Evolutionary conservation across 2,888 invertebrate species (phyloP).

Genomic region (Cenopis cana): DNA sequence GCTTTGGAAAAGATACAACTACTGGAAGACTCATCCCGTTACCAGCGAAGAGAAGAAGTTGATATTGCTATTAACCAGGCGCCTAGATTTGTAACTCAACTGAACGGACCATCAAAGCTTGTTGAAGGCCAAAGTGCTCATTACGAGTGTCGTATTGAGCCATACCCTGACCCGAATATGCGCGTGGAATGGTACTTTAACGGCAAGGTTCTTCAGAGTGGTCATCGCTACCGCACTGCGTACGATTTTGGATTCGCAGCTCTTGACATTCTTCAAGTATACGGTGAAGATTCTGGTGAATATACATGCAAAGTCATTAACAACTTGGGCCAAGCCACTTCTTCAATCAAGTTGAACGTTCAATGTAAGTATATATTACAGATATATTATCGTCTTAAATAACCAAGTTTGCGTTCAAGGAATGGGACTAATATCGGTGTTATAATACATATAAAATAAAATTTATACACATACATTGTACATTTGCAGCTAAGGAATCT

Average conservation of each 20-base stretch:
- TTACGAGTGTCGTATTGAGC: conserved; percentile 96
- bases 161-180: conserved; percentile 94
- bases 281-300: conserved; percentile 97
- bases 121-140: conserved; percentile 96
- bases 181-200: conserved; percentile 98
- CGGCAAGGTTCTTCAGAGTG: conserved; percentile 93
- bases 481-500: conserved; percentile 89
- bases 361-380: conserved; percentile 87
- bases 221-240: conserved; percentile 96
- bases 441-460: neutral
- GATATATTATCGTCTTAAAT: too few species aligned
- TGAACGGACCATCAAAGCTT: conserved; percentile 94
- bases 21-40: conserved; percentile 92
- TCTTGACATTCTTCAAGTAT: conserved; percentile 96
- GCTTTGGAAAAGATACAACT: conserved; percentile 94
- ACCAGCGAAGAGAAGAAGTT: conserved; percentile 92
- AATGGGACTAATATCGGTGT: conserved; percentile 11
- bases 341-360: conserved; percentile 92
- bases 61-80: conserved; percentile 92
- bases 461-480: conserved; percentile 15
- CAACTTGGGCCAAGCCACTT: conserved; percentile 92
- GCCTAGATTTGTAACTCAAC: conserved; percentile 93
- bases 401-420: too few species aligned
- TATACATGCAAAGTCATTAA: conserved; percentile 95
- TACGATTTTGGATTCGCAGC: conserved; percentile 99